Evolutionary conservation across 2,797 vertebrate genomes (phyloP), one percentile per base, ranked within the genome.

Genomic region (Holocentrus rufus): DNA sequence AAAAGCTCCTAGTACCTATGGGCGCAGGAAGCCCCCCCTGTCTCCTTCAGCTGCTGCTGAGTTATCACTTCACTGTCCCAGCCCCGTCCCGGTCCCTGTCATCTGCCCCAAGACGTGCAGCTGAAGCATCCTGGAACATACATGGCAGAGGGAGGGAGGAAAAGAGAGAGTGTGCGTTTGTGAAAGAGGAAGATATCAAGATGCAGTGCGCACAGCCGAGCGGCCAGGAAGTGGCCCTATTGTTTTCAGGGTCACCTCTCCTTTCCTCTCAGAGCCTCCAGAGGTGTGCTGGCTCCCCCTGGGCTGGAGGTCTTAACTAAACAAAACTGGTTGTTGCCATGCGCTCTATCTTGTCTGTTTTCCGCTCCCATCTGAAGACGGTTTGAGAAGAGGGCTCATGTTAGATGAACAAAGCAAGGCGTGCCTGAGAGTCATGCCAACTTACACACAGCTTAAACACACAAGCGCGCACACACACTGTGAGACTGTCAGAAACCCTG

Each of bases 191-290:
- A 82, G 59, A 88, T 76, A 80, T 67, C 63, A 76, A 84, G 85
- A 90, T 64, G 77, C 73, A 65, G 34, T 57, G 61, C 53, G 59
- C 69, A 34, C 71, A 47, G 77, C 46, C 8, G 55, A 57, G 72
- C 36, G 83, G 62, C 23, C 88, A 92, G 94, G 93, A 95, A 92
- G 91, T 87, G 76, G 79, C 75, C 75, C 91, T 89, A 94, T 94
- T 95, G 93, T 95, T 92, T 91, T 92, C 89, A 90, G 81, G 85
- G 84, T 89, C 86, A 84, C 84, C 77, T 87, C 58, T 83, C 81
- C 86, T 90, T 93, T 92, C 92, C 91, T 92, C 80, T 89, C 83
- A 74, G 83, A 74, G 73, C 76, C 77, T 81, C 75, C 76, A 70
- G 69, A 81, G 77, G 70, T 80, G 76, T 62, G 79, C 68, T 85